These are phyloP conservation scores for Alosa alosa DNA, from an alignment of 2,113 vertebrate species.

Conservation along the genomic window DNA sequence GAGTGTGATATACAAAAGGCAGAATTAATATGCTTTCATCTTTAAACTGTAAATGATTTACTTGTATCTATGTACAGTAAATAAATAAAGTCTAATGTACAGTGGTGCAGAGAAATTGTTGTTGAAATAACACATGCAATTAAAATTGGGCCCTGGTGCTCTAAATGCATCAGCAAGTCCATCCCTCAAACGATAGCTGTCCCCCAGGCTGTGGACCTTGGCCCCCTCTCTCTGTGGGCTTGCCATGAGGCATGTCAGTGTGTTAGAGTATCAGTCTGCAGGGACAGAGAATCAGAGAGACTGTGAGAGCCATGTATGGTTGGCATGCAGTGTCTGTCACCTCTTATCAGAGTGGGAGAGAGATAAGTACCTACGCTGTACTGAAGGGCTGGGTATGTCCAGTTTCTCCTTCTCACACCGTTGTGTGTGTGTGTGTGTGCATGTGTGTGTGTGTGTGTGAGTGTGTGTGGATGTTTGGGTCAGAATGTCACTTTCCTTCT, in stretches of 20 bases:
- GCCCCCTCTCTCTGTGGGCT: background rate
- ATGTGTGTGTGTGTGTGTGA: background rate
- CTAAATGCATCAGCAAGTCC: background rate
- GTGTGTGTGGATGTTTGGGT: background rate
- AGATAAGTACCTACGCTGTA: constrained; percentile 15
- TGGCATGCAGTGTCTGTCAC: background rate
- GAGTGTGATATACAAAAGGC: background rate
- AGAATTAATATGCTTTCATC: background rate
- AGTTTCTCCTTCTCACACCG: background rate
- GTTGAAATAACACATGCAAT: background rate
- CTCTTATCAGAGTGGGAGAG: constrained; percentile 15
- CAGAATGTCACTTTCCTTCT: background rate
- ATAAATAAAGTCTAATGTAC: background rate
- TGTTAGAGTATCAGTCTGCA: background rate
- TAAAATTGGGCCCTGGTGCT: background rate
- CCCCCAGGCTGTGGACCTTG: background rate
- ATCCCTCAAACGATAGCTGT: background rate
- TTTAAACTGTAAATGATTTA: background rate
- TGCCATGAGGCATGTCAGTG: background rate
- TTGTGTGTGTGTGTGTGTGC: background rate
- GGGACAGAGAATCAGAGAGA: background rate
- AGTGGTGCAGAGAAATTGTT: background rate
- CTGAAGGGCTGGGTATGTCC: background rate
- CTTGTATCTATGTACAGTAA: too few relatives aligned
- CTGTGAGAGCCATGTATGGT: constrained; percentile 23